Base-by-base conservation (phyloP, 2,888 invertebrate genomes). In the Drosophila kuntzei region DNA sequence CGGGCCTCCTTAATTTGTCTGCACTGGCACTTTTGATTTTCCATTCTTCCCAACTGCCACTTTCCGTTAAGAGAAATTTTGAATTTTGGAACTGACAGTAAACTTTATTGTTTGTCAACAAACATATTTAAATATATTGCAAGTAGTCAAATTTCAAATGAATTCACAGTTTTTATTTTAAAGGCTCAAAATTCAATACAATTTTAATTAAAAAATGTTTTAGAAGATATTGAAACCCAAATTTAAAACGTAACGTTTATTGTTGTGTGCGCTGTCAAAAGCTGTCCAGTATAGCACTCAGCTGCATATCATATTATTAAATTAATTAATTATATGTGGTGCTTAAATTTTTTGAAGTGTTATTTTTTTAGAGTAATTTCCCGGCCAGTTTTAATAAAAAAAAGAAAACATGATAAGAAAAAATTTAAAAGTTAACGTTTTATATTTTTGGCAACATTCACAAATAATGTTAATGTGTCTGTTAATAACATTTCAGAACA, bases 1-100 rank as follows among this genome's bases (percentile, higher is more conserved):
- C 93, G 93, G 9, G 94, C 93, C 76, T 95, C 95, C 14, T 81
- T 84, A 2, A n/a, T 44, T 8, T 37, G 27, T 7, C 41, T 25
- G 36, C 67, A 27, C 7, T 2, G 8, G 9, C 51, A 62, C 6
- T n/a, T 16, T 8, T 2, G 2, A 2, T 11, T 20, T 16, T 22
- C n/a, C 53, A 58, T 62, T 14, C 2, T 46, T 20, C 32, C 20
- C 43, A 37, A 49, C 53, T 43, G 43, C 37, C 64, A 62, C 62
- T 9, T 11, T 6, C 8, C 4, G 5, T 3, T 22, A 39, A 2
- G 12, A 32, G 3, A 27, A 34, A 34, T 44, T 49, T 39, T 3
- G n/a, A 58, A 36, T 18, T 54, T 54, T 39, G 12, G 4, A 7
- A n/a, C 12, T 18, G 18, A 20, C 7, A 8, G 18, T n/a, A 47